Evolutionary conservation across 1,140 invertebrate species (phyloP).

Genomic region (Latrodectus geometricus): DNA sequence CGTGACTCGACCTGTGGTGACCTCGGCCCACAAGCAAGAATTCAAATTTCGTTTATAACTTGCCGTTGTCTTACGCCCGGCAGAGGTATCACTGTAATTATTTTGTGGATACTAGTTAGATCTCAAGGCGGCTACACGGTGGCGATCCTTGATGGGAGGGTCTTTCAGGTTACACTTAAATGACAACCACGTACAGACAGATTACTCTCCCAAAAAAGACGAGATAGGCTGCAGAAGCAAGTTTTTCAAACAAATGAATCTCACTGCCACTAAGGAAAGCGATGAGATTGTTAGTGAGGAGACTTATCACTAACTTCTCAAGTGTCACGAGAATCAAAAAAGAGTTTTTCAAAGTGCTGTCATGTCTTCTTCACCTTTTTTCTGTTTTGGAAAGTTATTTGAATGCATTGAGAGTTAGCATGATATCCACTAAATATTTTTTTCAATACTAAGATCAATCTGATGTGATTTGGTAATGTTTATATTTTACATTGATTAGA

Average conservation of each 20-base stretch:
- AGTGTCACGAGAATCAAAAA: no score
- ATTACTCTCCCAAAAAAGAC: neutral
- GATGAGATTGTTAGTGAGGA: neutral
- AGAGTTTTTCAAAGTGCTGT: no score
- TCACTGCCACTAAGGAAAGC: neutral
- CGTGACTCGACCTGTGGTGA: conserved; percentile 56
- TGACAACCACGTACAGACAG: neutral
- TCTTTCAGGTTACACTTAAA: conserved; percentile 16
- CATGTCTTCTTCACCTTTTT: no score
- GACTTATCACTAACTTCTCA: no score
- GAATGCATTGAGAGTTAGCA: no score
- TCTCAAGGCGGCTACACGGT: conserved; percentile 47
- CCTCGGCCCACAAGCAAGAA: conserved; percentile 52
- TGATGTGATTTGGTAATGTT: no score
- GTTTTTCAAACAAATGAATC: neutral
- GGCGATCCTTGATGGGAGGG: conserved; percentile 33
- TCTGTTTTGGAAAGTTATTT: no score
- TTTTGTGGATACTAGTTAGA: conserved; percentile 35
- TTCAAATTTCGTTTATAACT: conserved; percentile 57
- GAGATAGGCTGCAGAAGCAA: no score
- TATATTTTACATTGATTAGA: no score
- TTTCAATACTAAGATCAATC: no score
- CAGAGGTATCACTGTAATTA: conserved; percentile 53
- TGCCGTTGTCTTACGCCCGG: conserved; percentile 55
- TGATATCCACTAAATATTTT: no score